Evolutionary conservation across 2,113 vertebrate genomes (phyloP).

Genomic region (Misgurnus anguillicaudatus): DNA sequence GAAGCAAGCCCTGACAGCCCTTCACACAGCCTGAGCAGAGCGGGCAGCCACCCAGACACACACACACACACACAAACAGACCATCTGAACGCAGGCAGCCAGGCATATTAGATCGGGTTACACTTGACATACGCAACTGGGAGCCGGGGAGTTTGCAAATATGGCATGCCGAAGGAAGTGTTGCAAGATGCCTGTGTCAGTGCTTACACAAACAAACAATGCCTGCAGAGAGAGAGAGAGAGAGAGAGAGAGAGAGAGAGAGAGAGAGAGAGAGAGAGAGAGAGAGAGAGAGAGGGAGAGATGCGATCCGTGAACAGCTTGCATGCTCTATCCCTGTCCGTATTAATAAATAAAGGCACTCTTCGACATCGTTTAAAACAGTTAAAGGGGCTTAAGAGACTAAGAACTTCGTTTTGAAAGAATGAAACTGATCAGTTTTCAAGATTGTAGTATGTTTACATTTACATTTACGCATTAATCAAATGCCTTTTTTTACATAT

Average conservation of each 20-base stretch:
- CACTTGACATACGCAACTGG: slow-evolving; percentile 55
- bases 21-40: slow-evolving; percentile 45
- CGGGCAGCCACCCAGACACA: slow-evolving; percentile 56
- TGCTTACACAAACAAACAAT: slow-evolving; percentile 52
- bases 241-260: slow-evolving; percentile 28
- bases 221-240: slow-evolving; percentile 30
- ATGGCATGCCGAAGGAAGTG: slow-evolving; percentile 45
- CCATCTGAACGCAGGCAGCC: slow-evolving; percentile 46
- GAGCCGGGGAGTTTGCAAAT: slow-evolving; percentile 53
- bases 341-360: slow-evolving; percentile 40
- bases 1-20: slow-evolving; percentile 44
- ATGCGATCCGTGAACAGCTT: slow-evolving; percentile 33
- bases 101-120: slow-evolving; percentile 55
- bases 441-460: neutral
- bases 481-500: no score
- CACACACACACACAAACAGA: slow-evolving; percentile 36
- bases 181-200: slow-evolving; percentile 51
- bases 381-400: slow-evolving; percentile 1
- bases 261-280: slow-evolving; percentile 32
- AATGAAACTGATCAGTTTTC: neutral
- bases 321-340: slow-evolving; percentile 28
- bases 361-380: slow-evolving; percentile 20
- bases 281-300: no score
- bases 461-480: neutral
- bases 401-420: neutral